phyloP scores from a whole-genome alignment of 2,888 invertebrate genomes.

The Tanaodytes sp. region DNA sequence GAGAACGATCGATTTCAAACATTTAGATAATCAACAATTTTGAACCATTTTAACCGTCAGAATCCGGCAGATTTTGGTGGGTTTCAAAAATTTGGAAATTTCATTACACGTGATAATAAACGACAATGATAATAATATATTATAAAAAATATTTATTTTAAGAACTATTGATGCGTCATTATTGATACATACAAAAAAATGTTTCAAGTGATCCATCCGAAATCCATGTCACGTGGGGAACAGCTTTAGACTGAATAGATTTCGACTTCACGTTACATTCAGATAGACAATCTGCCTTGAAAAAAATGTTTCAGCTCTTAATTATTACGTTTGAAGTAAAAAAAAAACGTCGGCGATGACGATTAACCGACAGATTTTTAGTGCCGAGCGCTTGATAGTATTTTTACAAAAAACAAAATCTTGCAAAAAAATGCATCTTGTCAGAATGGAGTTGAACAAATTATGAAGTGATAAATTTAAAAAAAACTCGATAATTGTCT shows the following conservation, averaged over 20 bases:
- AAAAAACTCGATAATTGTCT: too few relatives aligned
- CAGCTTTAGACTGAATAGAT: slow-evolving; percentile 47
- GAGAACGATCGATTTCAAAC: slow-evolving; percentile 11
- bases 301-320: slow-evolving; percentile 23
- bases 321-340: slow-evolving; percentile 21
- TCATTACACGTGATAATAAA: too few relatives aligned
- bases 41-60: too few relatives aligned
- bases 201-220: slow-evolving; percentile 34
- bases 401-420: slow-evolving; percentile 14
- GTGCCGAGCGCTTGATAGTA: slow-evolving; percentile 13
- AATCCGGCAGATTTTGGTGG: too few relatives aligned
- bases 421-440: neutral
- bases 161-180: neutral
- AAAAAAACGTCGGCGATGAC: neutral
- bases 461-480: too few relatives aligned
- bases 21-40: too few relatives aligned
- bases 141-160: neutral
- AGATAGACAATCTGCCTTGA: slow-evolving; percentile 44
- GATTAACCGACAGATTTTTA: slow-evolving; percentile 5
- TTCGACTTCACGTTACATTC: slow-evolving; percentile 21
- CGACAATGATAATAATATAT: neutral
- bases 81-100: too few relatives aligned
- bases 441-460: too few relatives aligned
- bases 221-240: slow-evolving; percentile 22
- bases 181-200: neutral